Percentiles rank a stretch among this genome's conserved stretches.
Conservation (phyloP, 1,140 invertebrate species). For the Nomia melanderi region DNA sequence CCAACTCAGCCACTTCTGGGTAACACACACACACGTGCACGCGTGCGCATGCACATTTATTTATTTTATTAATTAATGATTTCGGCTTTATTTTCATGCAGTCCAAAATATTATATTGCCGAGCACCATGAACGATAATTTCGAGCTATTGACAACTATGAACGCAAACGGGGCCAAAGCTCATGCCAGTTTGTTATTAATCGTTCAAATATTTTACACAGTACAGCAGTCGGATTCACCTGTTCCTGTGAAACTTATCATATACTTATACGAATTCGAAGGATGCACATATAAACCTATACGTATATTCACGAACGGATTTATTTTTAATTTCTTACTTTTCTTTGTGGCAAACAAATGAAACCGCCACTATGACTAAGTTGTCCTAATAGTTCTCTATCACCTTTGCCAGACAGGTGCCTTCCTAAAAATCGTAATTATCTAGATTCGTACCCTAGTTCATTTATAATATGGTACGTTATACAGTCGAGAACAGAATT, state of each 20-base stretch:
- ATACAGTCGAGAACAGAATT: no score
- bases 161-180: constrained; percentile 45
- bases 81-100: constrained; percentile 86
- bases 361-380: constrained; percentile 85
- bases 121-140: constrained; percentile 82
- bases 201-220: no score
- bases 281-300: constrained; percentile 87
- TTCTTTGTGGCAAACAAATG: constrained; percentile 85
- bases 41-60: no score
- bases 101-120: constrained; percentile 86
- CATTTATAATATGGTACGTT: constrained; percentile 84
- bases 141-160: constrained; percentile 87
- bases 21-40: no score
- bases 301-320: constrained; percentile 88
- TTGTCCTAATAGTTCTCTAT: constrained; percentile 84
- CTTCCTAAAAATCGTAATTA: constrained; percentile 86
- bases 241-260: constrained; percentile 69
- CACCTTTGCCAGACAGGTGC: constrained; percentile 84
- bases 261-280: constrained; percentile 79
- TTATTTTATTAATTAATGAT: constrained; percentile 91
- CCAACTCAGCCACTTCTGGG: constrained; percentile 86
- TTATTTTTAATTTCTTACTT: constrained; percentile 84
- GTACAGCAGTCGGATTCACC: no score
- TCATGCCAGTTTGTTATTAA: not conserved
- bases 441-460: constrained; percentile 84